phyloP scores from a whole-genome alignment of 1,140 invertebrate species.

The Apis cerana region DNA sequence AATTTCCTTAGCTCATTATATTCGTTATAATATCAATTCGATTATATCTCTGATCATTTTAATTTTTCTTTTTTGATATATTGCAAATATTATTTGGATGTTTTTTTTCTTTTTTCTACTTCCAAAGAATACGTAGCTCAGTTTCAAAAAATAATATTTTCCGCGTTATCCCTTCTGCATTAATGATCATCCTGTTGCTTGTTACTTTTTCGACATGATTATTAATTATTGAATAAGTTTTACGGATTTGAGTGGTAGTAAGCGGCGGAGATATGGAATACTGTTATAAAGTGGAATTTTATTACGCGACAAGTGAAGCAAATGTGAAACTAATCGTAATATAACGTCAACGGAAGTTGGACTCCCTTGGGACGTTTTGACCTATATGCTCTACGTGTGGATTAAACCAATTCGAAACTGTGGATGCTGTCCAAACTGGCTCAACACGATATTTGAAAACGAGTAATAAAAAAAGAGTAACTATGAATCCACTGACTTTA shows the following conservation, averaged over 20 bases:
- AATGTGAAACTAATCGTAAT: constrained; percentile 33
- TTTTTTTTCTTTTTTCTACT: no score
- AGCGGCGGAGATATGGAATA: neutral
- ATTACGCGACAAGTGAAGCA: constrained; percentile 8
- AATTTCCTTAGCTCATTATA: no score
- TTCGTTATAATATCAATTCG: no score
- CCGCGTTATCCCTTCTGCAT: neutral
- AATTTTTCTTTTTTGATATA: no score
- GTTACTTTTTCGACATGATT: neutral
- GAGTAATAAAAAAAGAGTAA: constrained; percentile 12
- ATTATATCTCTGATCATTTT: no score
- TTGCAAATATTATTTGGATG: neutral
- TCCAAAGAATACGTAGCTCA: neutral
- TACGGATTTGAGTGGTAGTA: neutral
- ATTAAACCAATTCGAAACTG: constrained; percentile 29
- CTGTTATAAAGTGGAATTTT: constrained; percentile 2
- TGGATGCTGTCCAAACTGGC: constrained; percentile 22
- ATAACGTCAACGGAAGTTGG: constrained; percentile 16
- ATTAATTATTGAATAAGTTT: neutral
- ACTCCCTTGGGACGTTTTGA: constrained; percentile 9
- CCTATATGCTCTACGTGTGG: constrained; percentile 13
- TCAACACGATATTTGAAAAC: constrained; percentile 7
- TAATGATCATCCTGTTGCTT: neutral
- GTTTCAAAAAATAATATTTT: neutral
- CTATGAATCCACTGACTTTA: neutral